Evolutionary conservation across 1,140 invertebrate species (phyloP).

Genomic region (Cataglyphis hispanica): DNA sequence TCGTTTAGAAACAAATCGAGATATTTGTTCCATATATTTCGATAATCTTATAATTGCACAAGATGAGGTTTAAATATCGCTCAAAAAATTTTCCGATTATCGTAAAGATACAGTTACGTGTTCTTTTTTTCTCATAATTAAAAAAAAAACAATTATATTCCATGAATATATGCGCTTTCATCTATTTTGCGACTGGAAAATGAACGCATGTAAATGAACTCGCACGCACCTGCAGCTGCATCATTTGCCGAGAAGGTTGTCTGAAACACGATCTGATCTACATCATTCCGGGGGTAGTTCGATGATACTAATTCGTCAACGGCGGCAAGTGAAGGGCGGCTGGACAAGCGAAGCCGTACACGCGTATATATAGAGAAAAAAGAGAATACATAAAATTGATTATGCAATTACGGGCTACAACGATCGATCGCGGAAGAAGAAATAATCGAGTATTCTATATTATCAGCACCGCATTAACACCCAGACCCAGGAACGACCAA

Average conservation of each 20-base stretch:
- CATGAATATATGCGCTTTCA: slow-evolving; percentile 13
- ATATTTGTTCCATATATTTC: neutral
- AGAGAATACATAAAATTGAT: neutral
- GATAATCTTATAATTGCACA: neutral
- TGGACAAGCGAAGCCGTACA: slow-evolving; percentile 35
- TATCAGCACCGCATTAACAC: slow-evolving; percentile 9
- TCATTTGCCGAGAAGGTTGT: neutral
- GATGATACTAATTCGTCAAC: slow-evolving; percentile 36
- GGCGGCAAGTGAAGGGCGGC: neutral
- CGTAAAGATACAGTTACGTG: too few relatives aligned
- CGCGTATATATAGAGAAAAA: neutral
- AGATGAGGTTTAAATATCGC: neutral
- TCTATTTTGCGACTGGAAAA: neutral
- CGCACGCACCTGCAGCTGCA: slow-evolving; percentile 10
- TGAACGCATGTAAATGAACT: slow-evolving; percentile 37
- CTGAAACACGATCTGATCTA: slow-evolving; percentile 48
- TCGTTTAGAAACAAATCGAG: neutral
- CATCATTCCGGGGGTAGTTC: slow-evolving; percentile 37
- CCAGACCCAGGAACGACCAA: neutral
- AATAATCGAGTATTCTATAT: slow-evolving; percentile 47
- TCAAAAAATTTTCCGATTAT: neutral
- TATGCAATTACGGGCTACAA: slow-evolving; percentile 5
- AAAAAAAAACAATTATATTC: slow-evolving; percentile 26
- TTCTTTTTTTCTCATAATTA: slow-evolving; percentile 27
- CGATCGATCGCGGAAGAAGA: slow-evolving; percentile 38